Conservation (phyloP, 2,888 invertebrate genomes). For the Tipula helvola region DNA sequence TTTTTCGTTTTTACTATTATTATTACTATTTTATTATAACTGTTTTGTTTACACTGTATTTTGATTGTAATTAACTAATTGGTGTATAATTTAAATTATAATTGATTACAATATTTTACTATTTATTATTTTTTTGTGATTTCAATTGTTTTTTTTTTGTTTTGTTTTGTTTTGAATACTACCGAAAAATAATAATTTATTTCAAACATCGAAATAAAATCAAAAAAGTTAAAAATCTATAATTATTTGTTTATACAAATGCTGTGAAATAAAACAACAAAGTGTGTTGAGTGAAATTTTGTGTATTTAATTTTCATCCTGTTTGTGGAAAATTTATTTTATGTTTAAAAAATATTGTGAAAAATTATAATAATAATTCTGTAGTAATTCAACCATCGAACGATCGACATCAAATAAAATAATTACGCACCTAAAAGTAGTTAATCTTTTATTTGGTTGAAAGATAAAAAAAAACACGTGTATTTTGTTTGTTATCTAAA, state of each 20-base stretch:
- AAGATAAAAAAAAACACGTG: background rate
- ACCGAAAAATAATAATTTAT: background rate
- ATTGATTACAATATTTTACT: conserved; percentile 6
- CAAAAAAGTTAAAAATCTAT: background rate
- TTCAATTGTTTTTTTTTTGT: background rate
- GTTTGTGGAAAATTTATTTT: background rate
- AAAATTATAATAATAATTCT: background rate
- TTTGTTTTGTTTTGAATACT: background rate
- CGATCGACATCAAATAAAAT: conserved; percentile 5
- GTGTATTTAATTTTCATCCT: background rate
- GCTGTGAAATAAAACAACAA: conserved; percentile 4
- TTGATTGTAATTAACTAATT: conserved; percentile 5
- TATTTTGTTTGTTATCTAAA: background rate
- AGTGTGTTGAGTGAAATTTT: conserved; percentile 5
- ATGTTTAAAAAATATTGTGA: background rate
- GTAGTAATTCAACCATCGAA: conserved; percentile 6
- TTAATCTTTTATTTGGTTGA: background rate
- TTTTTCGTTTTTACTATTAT: conserved; percentile 7
- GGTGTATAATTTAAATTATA: background rate
- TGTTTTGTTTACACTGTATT: background rate
- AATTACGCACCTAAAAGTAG: background rate
- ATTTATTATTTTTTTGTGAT: background rate
- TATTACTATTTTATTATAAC: conserved; percentile 7
- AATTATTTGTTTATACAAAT: background rate
- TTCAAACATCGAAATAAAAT: background rate